phyloP scores from a whole-genome alignment of 2,797 vertebrate genomes.

The Pseudochirops cupreus region DNA sequence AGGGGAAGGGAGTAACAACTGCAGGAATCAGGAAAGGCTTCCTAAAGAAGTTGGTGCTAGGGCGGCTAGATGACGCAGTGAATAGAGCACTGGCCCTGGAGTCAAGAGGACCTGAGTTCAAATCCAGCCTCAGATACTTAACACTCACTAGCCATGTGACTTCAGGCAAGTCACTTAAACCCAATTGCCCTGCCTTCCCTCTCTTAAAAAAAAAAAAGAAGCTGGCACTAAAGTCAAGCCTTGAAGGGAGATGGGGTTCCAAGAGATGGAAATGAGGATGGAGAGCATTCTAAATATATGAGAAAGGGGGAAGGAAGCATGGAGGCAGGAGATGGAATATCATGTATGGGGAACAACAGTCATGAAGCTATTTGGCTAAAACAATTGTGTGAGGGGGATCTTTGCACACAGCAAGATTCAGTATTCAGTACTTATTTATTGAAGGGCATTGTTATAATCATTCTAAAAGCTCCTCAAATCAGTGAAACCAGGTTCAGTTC shows the following conservation, averaged over 20 bases:
- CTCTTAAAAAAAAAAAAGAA: background rate
- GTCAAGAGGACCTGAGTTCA: too few species aligned
- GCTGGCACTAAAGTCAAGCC: background rate
- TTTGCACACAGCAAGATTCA: background rate
- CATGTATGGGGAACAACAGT: background rate
- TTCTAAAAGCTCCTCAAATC: slow-evolving; percentile 6
- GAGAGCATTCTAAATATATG: background rate
- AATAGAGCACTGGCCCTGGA: too few species aligned
- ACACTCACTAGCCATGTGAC: too few species aligned
- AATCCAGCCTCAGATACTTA: too few species aligned
- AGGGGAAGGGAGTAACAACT: background rate
- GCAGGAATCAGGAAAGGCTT: background rate
- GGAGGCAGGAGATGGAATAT: background rate
- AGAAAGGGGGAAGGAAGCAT: background rate
- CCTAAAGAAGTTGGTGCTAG: background rate
- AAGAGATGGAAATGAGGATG: background rate
- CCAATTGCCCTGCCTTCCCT: too few species aligned
- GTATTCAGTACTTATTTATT: background rate
- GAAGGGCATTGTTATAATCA: background rate
- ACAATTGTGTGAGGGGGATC: background rate
- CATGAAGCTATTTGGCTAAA: background rate
- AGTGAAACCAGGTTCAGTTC: slow-evolving; percentile 23
- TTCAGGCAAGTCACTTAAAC: too few species aligned
- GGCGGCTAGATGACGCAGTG: too few species aligned
- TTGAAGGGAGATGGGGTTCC: background rate